Conservation (phyloP, 2,113 vertebrate species). For the Smithornis capensis region DNA sequence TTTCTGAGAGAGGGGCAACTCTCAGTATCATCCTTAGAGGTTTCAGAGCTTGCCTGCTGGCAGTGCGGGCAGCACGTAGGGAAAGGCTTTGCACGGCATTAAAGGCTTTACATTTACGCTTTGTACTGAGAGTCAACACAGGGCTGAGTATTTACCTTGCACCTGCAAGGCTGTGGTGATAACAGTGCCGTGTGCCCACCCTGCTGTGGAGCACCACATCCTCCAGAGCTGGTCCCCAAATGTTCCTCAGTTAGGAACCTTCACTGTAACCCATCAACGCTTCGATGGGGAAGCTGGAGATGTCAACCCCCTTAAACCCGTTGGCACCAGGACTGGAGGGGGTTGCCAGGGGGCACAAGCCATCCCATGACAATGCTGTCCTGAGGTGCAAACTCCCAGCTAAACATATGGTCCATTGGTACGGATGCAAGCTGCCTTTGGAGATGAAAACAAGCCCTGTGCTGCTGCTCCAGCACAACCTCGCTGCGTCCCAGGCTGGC, state of each 20-base stretch:
- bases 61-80: rapidly evolving
- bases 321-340: neutral
- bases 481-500: neutral
- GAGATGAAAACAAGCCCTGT: conserved; percentile 22
- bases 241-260: neutral
- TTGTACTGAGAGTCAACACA: neutral
- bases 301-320: neutral
- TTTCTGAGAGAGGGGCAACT: neutral
- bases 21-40: rapidly evolving
- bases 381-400: conserved; percentile 2
- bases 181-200: rapidly evolving
- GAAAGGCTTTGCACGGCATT: neutral
- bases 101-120: neutral
- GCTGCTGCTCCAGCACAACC: neutral
- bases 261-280: neutral
- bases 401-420: neutral
- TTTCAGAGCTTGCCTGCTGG: neutral
- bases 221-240: neutral
- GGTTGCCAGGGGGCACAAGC: neutral
- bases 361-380: neutral
- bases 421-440: conserved; percentile 32
- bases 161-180: neutral
- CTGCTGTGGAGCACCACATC: neutral
- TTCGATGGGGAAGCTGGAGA: neutral
- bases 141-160: neutral